Evolutionary conservation across 1,140 invertebrate genomes (phyloP).

Genomic region (Drosophila sechellia): DNA sequence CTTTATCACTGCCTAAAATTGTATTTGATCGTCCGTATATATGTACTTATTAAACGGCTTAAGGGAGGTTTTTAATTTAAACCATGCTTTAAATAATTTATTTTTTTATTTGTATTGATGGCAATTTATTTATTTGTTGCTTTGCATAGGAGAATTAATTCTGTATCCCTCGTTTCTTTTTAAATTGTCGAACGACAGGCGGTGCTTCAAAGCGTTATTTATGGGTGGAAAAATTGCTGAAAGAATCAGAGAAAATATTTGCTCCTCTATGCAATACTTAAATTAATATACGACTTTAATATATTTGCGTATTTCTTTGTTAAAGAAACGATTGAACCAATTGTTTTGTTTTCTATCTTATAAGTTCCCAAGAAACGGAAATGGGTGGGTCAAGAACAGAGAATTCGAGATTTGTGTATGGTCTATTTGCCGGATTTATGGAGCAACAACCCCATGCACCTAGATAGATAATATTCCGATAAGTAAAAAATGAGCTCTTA

Average conservation of each 20-base stretch:
- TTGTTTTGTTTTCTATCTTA: conserved; percentile 59
- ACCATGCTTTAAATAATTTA: neutral
- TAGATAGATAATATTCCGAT: neutral
- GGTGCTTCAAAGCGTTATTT: conserved; percentile 63
- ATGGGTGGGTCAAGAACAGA: conserved; percentile 18
- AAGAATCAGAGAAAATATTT: conserved; percentile 56
- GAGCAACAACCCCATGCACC: neutral
- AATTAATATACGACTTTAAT: conserved; percentile 74
- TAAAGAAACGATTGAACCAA: conserved; percentile 44
- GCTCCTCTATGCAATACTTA: conserved; percentile 42
- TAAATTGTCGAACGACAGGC: conserved; percentile 20
- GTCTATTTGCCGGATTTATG: too few relatives aligned
- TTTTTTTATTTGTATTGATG: neutral
- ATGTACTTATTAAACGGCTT: too few relatives aligned
- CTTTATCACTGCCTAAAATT: neutral
- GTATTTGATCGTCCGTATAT: too few relatives aligned
- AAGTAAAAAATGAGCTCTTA: neutral
- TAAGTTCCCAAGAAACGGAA: conserved; percentile 30
- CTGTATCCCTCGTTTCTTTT: conserved; percentile 7
- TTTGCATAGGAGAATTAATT: too few relatives aligned
- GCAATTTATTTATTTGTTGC: neutral
- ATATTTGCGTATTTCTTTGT: conserved; percentile 15
- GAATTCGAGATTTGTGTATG: too few relatives aligned
- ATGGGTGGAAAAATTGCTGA: conserved; percentile 27
- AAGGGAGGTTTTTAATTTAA: too few relatives aligned